Evolutionary conservation across 2,797 vertebrate species (phyloP).

Genomic region (Sus cebifrons): DNA sequence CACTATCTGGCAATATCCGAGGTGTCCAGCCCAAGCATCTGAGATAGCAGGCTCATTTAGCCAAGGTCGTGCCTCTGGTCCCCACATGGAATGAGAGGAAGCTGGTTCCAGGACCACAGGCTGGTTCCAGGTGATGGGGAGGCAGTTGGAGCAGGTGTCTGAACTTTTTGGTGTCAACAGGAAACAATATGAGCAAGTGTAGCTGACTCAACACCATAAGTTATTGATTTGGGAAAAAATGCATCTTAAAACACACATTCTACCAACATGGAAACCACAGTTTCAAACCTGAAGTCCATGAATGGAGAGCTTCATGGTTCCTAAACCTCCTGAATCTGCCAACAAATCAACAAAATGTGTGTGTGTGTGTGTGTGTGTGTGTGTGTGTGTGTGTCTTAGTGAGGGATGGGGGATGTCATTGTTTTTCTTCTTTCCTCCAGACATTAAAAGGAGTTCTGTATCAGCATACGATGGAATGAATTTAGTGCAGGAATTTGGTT

Average conservation of each 20-base stretch:
- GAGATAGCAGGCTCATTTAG: background rate
- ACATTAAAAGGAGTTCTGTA: background rate
- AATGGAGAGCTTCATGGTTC: too few relatives aligned
- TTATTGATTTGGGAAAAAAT: background rate
- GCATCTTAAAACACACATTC: background rate
- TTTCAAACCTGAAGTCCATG: too few relatives aligned
- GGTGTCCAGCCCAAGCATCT: background rate
- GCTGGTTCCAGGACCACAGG: background rate
- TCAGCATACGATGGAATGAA: background rate
- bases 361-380: background rate
- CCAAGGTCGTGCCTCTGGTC: background rate
- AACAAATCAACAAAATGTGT: background rate
- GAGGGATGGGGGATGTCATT: background rate
- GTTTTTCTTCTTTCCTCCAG: background rate
- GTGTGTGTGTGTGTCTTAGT: background rate
- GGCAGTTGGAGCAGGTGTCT: background rate
- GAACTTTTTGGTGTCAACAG: background rate
- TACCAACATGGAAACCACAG: background rate
- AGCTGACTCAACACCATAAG: background rate
- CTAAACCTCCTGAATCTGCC: background rate
- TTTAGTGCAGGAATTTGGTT: background rate
- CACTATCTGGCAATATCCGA: background rate
- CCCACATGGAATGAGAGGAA: background rate
- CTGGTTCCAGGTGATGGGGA: background rate
- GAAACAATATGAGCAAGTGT: background rate